A percentile compares a stretch with the other conserved stretches of the same genome.
Evolutionary conservation across 2,113 vertebrate species (phyloP).

Genomic region (Columba janthina): DNA sequence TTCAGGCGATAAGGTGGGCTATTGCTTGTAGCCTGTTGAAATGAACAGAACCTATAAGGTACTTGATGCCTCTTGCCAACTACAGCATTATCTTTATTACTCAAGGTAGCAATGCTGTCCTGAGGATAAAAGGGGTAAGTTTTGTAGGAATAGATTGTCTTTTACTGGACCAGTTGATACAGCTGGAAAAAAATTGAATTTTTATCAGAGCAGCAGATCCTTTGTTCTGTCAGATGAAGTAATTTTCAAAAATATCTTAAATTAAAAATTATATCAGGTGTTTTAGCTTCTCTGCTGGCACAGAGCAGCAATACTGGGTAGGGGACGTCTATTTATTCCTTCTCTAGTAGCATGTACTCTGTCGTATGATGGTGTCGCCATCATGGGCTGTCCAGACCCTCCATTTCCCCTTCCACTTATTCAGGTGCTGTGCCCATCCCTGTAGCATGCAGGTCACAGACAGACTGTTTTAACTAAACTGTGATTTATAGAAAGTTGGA

Average conservation of each 20-base stretch:
- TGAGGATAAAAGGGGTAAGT: not conserved
- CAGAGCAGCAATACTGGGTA: not conserved
- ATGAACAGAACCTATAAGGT: not conserved
- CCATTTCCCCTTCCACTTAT: not conserved
- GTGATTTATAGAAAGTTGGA: slow-evolving; percentile 1
- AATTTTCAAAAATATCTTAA: not conserved
- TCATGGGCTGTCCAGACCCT: not conserved
- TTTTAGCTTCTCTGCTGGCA: not conserved
- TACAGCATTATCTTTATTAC: not conserved
- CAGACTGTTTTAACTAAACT: not conserved
- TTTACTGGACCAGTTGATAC: not conserved
- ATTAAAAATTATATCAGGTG: not conserved
- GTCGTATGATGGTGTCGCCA: fast-evolving
- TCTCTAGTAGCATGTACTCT: not conserved
- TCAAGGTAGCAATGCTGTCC: not conserved
- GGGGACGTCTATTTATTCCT: not conserved
- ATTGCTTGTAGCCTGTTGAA: not conserved
- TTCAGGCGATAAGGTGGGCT: not conserved
- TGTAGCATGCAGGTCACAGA: not conserved
- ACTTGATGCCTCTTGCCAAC: not conserved
- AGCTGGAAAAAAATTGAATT: not conserved
- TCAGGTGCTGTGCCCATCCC: not conserved
- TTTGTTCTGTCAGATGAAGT: not conserved
- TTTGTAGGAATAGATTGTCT: not conserved
- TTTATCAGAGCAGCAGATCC: not conserved